Conservation (phyloP, 2,888 invertebrate species). For the Chaetogeoica ovagalla region DNA sequence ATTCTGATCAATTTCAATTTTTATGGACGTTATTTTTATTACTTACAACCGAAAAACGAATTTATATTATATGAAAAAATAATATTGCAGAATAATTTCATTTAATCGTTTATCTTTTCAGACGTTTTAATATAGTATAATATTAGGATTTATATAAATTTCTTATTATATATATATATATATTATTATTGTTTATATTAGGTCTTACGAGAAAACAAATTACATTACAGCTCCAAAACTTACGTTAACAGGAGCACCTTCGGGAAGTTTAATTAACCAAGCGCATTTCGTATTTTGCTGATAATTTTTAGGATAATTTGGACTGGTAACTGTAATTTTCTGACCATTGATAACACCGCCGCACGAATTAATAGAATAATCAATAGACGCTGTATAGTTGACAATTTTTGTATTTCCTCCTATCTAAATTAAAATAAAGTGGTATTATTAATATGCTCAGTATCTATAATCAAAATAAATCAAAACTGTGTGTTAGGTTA, state of each 20-base stretch:
- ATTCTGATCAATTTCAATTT: too few species aligned
- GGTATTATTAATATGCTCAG: not conserved
- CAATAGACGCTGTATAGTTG: conserved; percentile 9
- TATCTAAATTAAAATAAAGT: not conserved
- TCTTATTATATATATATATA: not conserved
- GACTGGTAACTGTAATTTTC: conserved; percentile 32
- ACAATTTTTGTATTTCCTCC: not conserved
- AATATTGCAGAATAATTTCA: not conserved
- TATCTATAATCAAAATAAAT: not conserved
- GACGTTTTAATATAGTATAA: not conserved
- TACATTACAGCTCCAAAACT: not conserved
- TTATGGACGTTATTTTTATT: too few species aligned
- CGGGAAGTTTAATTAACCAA: conserved; percentile 24
- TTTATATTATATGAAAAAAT: not conserved
- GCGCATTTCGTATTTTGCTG: conserved; percentile 15
- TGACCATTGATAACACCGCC: conserved; percentile 24
- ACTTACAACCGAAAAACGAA: too few species aligned
- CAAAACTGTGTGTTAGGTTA: not conserved
- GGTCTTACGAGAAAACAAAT: not conserved
- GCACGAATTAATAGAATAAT: conserved; percentile 32
- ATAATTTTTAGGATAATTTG: conserved; percentile 38
- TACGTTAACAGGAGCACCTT: conserved; percentile 14
- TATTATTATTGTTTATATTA: not conserved
- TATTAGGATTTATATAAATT: too few species aligned
- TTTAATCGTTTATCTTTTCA: too few species aligned